phyloP scores from a whole-genome alignment of 1,140 invertebrate species.

The Agrypnia vestita region DNA sequence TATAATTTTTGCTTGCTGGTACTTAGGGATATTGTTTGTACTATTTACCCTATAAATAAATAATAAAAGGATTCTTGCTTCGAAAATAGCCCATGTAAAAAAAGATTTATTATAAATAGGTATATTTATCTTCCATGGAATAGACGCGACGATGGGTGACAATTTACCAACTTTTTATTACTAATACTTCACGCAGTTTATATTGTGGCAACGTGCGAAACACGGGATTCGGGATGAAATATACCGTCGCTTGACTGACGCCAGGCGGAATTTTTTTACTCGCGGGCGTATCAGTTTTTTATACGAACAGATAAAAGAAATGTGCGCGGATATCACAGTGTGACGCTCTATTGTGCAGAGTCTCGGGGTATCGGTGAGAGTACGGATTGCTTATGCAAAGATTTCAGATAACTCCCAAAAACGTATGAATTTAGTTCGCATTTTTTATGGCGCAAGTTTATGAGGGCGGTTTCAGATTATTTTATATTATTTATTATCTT shows the following conservation, averaged over 20 bases:
- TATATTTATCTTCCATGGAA: no score
- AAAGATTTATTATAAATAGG: no score
- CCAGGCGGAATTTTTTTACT: constrained; percentile 16
- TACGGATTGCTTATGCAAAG: constrained; percentile 22
- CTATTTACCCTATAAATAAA: no score
- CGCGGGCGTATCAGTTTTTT: constrained; percentile 30
- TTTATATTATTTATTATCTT: constrained; percentile 35
- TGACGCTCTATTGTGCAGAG: constrained; percentile 27
- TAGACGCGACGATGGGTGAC: no score
- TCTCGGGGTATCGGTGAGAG: constrained; percentile 23
- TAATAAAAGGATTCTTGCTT: no score
- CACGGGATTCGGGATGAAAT: neutral
- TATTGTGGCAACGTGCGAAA: no score
- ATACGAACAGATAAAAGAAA: constrained; percentile 32
- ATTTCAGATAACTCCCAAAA: constrained; percentile 38
- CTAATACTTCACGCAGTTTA: no score
- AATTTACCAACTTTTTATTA: no score
- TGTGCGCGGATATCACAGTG: constrained; percentile 33
- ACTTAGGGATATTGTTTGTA: no score
- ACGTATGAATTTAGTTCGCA: constrained; percentile 32
- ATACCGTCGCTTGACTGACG: constrained; percentile 7
- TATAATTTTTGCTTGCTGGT: no score
- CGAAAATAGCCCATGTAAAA: no score
- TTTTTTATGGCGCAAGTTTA: constrained; percentile 28
- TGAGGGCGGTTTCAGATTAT: constrained; percentile 30